phyloP scores from a whole-genome alignment of 1,140 invertebrate species.

The Trichoplusia ni region DNA sequence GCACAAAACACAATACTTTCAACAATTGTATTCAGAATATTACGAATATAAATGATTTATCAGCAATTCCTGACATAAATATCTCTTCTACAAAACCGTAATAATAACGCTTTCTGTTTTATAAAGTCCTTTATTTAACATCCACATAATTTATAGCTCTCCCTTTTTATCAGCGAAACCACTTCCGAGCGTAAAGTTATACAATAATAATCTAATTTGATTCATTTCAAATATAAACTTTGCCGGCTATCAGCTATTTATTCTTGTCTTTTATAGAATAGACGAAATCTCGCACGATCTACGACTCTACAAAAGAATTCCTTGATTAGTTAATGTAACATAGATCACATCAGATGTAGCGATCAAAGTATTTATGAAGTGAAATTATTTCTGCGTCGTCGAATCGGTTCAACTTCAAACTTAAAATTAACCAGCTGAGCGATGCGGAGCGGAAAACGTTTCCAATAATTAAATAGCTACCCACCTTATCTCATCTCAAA shows the following conservation, averaged over 20 bases:
- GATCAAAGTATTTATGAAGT: slow-evolving; percentile 29
- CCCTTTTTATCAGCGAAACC: slow-evolving; percentile 24
- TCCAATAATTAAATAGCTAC: slow-evolving; percentile 65
- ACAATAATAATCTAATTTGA: slow-evolving; percentile 30
- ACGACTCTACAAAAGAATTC: neutral
- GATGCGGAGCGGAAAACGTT: slow-evolving; percentile 48
- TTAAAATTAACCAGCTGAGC: slow-evolving; percentile 39
- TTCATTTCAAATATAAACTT: slow-evolving; percentile 24
- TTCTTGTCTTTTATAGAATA: neutral
- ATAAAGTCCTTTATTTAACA: slow-evolving; percentile 26
- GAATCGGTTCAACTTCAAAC: slow-evolving; percentile 37
- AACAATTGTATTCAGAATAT: neutral
- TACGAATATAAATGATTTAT: slow-evolving; percentile 1
- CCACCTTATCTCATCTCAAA: slow-evolving; percentile 54
- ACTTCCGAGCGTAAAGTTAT: slow-evolving; percentile 15
- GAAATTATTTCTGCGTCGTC: slow-evolving; percentile 33
- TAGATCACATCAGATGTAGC: slow-evolving; percentile 4
- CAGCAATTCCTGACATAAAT: neutral
- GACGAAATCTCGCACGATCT: neutral
- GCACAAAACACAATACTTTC: neutral
- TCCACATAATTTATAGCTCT: slow-evolving; percentile 24
- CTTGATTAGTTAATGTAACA: slow-evolving; percentile 1
- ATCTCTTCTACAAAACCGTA: neutral
- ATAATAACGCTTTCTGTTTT: slow-evolving; percentile 3
- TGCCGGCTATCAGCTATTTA: neutral